Evolutionary conservation across 2,888 invertebrate genomes (phyloP).

Genomic region (Drosophila anceps): DNA sequence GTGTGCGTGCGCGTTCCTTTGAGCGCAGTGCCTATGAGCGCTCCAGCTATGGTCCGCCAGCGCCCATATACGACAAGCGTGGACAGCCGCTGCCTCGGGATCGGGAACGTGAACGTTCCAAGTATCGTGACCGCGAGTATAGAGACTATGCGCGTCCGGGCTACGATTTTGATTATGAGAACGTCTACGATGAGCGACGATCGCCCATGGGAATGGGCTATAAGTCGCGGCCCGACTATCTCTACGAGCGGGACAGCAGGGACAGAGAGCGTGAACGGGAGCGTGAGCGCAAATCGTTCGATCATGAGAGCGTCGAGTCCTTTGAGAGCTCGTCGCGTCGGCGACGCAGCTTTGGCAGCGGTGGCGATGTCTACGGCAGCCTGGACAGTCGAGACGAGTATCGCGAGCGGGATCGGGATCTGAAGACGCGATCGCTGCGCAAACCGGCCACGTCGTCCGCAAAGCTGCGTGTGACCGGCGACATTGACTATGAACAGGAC

Average conservation of each 20-base stretch:
- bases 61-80: slow-evolving; percentile 85
- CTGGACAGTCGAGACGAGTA: slow-evolving; percentile 85
- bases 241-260: slow-evolving; percentile 77
- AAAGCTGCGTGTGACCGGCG: slow-evolving; percentile 83
- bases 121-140: slow-evolving; percentile 81
- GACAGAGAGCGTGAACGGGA: slow-evolving; percentile 55
- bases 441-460: slow-evolving; percentile 83
- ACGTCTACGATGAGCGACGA: slow-evolving; percentile 83
- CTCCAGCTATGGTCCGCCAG: slow-evolving; percentile 85
- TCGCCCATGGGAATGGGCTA: slow-evolving; percentile 71
- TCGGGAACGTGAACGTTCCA: slow-evolving; percentile 70
- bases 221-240: slow-evolving; percentile 80
- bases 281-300: slow-evolving; percentile 84
- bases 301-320: slow-evolving; percentile 85
- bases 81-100: slow-evolving; percentile 70
- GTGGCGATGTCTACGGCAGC: slow-evolving; percentile 85
- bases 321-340: slow-evolving; percentile 84
- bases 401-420: slow-evolving; percentile 83
- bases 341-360: slow-evolving; percentile 85
- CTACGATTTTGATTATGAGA: slow-evolving; percentile 84
- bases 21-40: slow-evolving; percentile 85
- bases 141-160: slow-evolving; percentile 84
- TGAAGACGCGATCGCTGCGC: slow-evolving; percentile 83
- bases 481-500: slow-evolving; percentile 86
- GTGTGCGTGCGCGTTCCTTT: slow-evolving; percentile 82